phyloP scores from a whole-genome alignment of 2,888 invertebrate species.

The Polymixis flavicincta region DNA sequence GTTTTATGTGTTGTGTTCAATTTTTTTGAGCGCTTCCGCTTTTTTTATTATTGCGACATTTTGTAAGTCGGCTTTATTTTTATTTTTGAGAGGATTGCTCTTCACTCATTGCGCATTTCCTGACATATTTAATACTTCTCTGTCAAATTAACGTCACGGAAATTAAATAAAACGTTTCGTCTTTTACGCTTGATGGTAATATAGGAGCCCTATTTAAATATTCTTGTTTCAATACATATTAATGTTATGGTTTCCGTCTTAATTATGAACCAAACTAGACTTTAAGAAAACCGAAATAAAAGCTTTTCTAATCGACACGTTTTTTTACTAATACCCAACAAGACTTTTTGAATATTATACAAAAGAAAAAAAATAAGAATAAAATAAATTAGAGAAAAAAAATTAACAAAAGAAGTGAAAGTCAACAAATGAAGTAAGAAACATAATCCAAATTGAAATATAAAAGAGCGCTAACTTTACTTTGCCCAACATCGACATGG shows the following conservation, averaged over 20 bases:
- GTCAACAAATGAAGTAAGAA: constrained; percentile 9
- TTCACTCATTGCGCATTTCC: background rate
- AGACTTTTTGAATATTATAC: background rate
- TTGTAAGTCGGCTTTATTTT: constrained; percentile 26
- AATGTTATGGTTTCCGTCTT: background rate
- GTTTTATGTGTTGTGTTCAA: constrained; percentile 57
- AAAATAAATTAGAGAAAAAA: too few relatives aligned
- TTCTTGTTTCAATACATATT: constrained; percentile 7
- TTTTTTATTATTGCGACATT: constrained; percentile 28
- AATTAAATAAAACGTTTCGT: constrained; percentile 18
- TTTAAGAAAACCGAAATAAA: background rate
- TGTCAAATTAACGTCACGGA: constrained; percentile 24
- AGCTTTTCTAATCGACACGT: background rate
- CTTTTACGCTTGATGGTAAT: constrained; percentile 7
- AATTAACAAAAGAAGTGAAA: background rate
- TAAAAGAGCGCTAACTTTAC: background rate
- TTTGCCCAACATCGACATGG: background rate
- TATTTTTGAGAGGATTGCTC: constrained; percentile 20
- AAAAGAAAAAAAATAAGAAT: too few relatives aligned
- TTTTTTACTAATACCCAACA: background rate
- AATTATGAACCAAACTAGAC: background rate
- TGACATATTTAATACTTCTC: constrained; percentile 18
- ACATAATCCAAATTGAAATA: constrained; percentile 28
- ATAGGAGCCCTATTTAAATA: background rate
- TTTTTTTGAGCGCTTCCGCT: constrained; percentile 44